Base-by-base conservation (phyloP, 1,140 invertebrate genomes). In the Palaemon carinicauda region DNA sequence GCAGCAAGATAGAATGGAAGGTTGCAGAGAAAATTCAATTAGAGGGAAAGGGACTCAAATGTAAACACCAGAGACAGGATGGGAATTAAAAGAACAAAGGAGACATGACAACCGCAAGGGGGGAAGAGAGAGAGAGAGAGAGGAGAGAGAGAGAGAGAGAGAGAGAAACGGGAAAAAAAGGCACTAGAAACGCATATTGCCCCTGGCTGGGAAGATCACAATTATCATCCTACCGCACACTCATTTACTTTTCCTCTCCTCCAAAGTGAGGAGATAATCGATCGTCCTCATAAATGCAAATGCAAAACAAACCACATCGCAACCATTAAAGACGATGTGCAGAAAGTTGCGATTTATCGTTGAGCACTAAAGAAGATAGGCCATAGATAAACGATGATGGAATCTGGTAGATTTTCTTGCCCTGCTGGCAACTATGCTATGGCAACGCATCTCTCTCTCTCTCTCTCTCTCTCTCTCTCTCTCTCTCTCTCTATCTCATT, bases 391-490 rank as follows among this genome's bases (percentile, higher is more conserved):
- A 41, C 41, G 41, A 41, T 41, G 41, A 41, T 41, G 41, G 41
- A 41, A 41, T 41, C 41, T 41, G 41, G 41, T 9, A 12, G 41
- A 41, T 41, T 41, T 41, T 7, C 1, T 9, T 5, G 41, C 41
- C 41, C 12, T 12, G 41, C 41, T 41, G 7, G 7, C 41, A 41
- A 41, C 41, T 41, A 41, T 12, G 41, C 41, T 41, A 41, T 41
- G 41, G 41, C 12, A 41, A 41, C 41, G 41, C 41, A 41, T 19
- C 52, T 54, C 50, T 79, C 77, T 79, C 77, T 79, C 77, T 79
- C 77, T 79, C 77, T 79, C 77, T 79, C 77, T 80, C 52, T 56
- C 77, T 79, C 50, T 79, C 50, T 79, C 77, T 53, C 77, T 79
- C 50, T 79, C 77, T 78, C 73, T 75, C 21, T 75, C 73, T 75